Evolutionary conservation across 2,888 invertebrate species (phyloP), one percentile per base, ranked within the genome.

Genomic region (Caenorhabditis uteleia): DNA sequence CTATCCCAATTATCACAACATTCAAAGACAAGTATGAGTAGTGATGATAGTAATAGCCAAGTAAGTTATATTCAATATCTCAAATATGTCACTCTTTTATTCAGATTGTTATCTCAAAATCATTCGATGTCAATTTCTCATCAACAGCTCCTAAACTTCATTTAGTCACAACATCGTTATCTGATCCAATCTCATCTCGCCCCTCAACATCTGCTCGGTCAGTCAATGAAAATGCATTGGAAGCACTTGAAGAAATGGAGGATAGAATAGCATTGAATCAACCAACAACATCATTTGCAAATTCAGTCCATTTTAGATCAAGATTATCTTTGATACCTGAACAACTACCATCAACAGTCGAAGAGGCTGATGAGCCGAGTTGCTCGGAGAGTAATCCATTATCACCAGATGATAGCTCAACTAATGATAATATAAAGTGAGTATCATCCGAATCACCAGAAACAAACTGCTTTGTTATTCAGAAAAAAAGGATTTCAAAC

Each of bases 171-270:
- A 20, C 21, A 7, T 38, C 38, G 20, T 20, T 20, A 4, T 38
- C 18, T 25, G 25, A 40, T 40, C 25, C 23, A 40, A 5, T 10
- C 10, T 50, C 29, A 48, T 50, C 47, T 29, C 56, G n/a, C 46
- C 60, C 18, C 45, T 49, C 14, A 55, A 54, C 60, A 45, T 45
- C 4, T 61, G 49, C 44, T 16, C 16, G 16, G 27, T 7, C 42
- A 46, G 14, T 39, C 47, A 12, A 14, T 54, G 36, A 44, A 47
- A 18, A 42, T 49, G 14, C 25, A 25, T 34, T 78, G 6, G 77
- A 77, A 43, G 61, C 46, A 16, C 45, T 78, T 21, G 77, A 77
- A 43, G 78, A 78, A 34, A 45, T 78, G 33, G 77, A 77, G 44
- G 77, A 77, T 48, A 46, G 68, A 23, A 50, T 77, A 16, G 55